Base-by-base conservation (phyloP, 2,113 vertebrate species). In the Bubo blakistoni region DNA sequence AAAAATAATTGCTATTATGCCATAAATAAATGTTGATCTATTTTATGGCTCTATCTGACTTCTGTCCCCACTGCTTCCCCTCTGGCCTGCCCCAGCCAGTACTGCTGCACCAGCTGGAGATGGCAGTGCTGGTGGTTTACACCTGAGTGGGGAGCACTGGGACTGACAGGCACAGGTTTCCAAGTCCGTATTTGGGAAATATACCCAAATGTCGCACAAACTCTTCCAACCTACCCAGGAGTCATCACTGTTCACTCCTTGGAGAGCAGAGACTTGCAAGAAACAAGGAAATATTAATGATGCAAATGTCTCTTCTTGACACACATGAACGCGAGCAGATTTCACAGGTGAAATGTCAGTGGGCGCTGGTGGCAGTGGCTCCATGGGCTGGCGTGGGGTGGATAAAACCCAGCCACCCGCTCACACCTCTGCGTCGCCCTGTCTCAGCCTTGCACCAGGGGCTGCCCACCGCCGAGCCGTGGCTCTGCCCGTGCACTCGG, bases 371-470 rank as follows among this genome's bases (percentile, higher is more conserved):
- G 57, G 44, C 26, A 16, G 13, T 16, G 19, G 22, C n/a, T 72
- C 40, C 5, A 0, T 61, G 27, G 2, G 4, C 54, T 42, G 47
- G n/a, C 0, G 0, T 8, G 46, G 30, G 46, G 26, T 63, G 44
- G 9, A 11, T n/a, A 80, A 85, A 72, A 34, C 8, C 57, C 84
- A 70, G 6, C 10, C 44, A 34, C 6, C 2, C 7, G 0, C 55
- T 61, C 9, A 2, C 24, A 26, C 24, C n/a, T 84, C 30, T 3
- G 0, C 4, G 1, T 47, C 46, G 16, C 40, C 58, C 34, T 7
- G 1, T 63, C 26, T n/a, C 51, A 36, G 17, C 40, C 57, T n/a
- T 0, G 3, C 9, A 12, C 46, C 4, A 11, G 27, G 26, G 40
- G 26, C 54, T 32, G 36, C 57, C 32, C 4, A 0, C 20, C 0